Percentiles rank a stretch among this genome's conserved stretches.
These are phyloP conservation scores for Caracal caracal DNA, from an alignment of 2,113 vertebrate genomes.

Conservation along the genomic window DNA sequence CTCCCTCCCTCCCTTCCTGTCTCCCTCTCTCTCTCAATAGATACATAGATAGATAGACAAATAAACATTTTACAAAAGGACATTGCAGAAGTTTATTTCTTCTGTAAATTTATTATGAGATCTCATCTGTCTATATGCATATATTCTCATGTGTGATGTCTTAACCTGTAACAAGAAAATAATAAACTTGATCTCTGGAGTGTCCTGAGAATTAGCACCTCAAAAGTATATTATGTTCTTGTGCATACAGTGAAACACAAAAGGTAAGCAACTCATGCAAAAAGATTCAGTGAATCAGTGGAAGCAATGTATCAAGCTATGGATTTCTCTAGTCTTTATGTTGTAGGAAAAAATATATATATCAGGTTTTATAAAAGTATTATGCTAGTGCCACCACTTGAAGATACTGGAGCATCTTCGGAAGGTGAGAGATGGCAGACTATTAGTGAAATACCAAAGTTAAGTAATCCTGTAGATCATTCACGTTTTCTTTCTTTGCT, in stretches of 20 bases:
- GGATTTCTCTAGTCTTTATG: neutral
- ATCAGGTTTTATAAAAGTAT: neutral
- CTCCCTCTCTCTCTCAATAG: no score
- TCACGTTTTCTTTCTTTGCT: neutral
- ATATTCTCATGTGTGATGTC: neutral
- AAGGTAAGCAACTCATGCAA: neutral
- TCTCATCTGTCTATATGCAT: neutral
- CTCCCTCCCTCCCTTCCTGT: no score
- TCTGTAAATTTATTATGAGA: constrained; percentile 9
- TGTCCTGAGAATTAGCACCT: neutral
- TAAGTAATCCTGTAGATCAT: neutral
- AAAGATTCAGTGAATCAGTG: neutral
- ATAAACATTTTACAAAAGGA: neutral
- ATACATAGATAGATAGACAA: no score
- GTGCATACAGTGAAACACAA: neutral
- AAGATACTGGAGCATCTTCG: neutral
- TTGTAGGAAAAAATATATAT: neutral
- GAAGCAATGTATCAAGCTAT: neutral
- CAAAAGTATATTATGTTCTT: neutral
- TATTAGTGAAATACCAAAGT: neutral
- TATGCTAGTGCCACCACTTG: neutral
- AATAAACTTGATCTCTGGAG: neutral
- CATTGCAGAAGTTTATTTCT: neutral
- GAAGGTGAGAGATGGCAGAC: neutral
- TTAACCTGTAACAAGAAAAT: neutral